A percentile compares a stretch with the other conserved stretches of the same genome.
Conservation (phyloP, 2,113 vertebrate species). For the Brachyhypopomus gauderio region DNA sequence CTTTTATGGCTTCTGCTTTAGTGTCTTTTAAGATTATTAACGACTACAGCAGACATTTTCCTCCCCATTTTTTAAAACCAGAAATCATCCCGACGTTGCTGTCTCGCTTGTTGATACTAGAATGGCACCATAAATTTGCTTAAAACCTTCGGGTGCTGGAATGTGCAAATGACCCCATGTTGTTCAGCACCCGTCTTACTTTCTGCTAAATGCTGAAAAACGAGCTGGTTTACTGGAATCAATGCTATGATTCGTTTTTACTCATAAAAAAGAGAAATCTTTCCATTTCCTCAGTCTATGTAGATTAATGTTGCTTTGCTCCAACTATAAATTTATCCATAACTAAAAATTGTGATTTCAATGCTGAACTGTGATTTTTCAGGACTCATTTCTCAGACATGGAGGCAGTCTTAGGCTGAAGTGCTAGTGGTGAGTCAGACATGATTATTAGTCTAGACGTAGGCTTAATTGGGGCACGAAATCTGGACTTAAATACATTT, state of each 20-base stretch:
- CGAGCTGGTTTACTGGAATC: no score
- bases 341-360: not conserved
- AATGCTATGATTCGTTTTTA: not conserved
- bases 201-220: not conserved
- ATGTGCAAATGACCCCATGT: not conserved
- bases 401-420: no score
- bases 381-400: no score
- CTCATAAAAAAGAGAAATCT: not conserved
- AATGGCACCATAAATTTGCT: not conserved
- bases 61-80: slow-evolving; percentile 17
- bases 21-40: slow-evolving; percentile 38
- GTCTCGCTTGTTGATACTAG: not conserved
- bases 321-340: not conserved
- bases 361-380: no score
- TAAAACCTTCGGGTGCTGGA: slow-evolving; percentile 1
- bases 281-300: not conserved
- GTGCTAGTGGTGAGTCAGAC: no score
- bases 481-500: not conserved
- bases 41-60: slow-evolving; percentile 34
- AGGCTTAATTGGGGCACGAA: not conserved
- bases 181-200: not conserved
- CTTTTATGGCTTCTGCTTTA: slow-evolving; percentile 25
- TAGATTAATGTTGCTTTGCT: not conserved
- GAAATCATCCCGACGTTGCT: not conserved
- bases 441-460: not conserved